Conservation (phyloP, 2,888 invertebrate species). For the Heteropelma amictum region DNA sequence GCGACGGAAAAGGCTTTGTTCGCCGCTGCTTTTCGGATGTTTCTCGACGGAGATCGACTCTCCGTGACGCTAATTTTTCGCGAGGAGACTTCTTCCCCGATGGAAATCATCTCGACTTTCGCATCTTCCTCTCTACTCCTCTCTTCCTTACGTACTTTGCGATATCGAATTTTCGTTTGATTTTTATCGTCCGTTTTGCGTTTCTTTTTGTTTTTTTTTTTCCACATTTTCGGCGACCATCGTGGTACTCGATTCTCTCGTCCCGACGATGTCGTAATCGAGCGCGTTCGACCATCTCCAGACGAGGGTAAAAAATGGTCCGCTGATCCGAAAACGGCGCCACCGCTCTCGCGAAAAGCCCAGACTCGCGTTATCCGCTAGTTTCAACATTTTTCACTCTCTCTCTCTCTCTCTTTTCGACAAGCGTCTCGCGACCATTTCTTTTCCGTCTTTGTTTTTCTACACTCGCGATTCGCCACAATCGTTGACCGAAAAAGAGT, state of each 20-base stretch:
- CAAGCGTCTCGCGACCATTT: too few relatives aligned
- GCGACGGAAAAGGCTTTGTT: too few relatives aligned
- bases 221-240: conserved; percentile 24
- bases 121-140: not conserved
- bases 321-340: conserved; percentile 41
- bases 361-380: conserved; percentile 36
- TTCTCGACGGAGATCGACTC: too few relatives aligned
- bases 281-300: conserved; percentile 26
- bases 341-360: conserved; percentile 33
- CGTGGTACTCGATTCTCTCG: conserved; percentile 20
- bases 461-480: not conserved
- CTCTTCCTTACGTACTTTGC: too few relatives aligned
- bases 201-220: not conserved
- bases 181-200: not conserved
- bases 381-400: conserved; percentile 38
- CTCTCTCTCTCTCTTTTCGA: conserved; percentile 34
- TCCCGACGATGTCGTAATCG: conserved; percentile 43
- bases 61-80: not conserved
- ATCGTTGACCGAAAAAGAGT: not conserved
- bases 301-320: not conserved
- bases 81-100: not conserved
- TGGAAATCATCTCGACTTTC: not conserved
- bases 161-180: too few relatives aligned
- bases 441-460: conserved; percentile 44
- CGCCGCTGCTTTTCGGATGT: too few relatives aligned